A percentile compares a stretch with the other conserved stretches of the same genome.
Conservation (phyloP, 2,888 invertebrate genomes). For the Eustalomyia histrio region DNA sequence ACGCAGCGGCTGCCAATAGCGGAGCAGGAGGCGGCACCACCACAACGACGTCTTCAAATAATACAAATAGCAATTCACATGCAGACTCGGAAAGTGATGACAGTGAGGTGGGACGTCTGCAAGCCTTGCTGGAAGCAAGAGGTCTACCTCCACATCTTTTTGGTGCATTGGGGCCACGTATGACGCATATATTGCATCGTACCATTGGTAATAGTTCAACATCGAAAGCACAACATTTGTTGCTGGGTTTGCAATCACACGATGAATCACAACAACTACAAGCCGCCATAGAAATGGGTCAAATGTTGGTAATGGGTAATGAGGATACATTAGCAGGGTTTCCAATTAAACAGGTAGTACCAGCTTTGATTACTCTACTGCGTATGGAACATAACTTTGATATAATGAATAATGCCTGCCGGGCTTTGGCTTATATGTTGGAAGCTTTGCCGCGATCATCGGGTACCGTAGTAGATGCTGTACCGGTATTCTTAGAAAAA, state of each 20-base stretch:
- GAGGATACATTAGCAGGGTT: constrained; percentile 99
- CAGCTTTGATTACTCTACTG: constrained; percentile 93
- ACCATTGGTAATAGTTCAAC: constrained; percentile 93
- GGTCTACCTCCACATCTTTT: constrained; percentile 98
- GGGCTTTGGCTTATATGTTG: constrained; percentile 99
- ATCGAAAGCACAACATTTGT: constrained; percentile 94
- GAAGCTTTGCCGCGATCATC: constrained; percentile 98
- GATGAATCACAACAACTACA: constrained; percentile 98
- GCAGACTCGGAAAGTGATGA: constrained; percentile 91
- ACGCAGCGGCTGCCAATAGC: constrained; percentile 68
- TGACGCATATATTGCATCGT: constrained; percentile 96
- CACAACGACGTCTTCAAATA: constrained; percentile 74
- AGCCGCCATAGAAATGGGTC: constrained; percentile 99
- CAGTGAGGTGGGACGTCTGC: constrained; percentile 96
- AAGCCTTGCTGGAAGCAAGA: constrained; percentile 95
- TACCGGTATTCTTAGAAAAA: constrained; percentile 98
- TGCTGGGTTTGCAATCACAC: constrained; percentile 94
- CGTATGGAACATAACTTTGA: constrained; percentile 99
- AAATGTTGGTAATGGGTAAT: constrained; percentile 99
- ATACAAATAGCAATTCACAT: constrained; percentile 72
- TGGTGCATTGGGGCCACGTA: constrained; percentile 95
- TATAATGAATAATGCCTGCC: constrained; percentile 99
- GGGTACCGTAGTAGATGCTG: constrained; percentile 96
- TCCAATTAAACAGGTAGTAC: constrained; percentile 98
- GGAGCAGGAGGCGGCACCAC: constrained; percentile 63